A percentile compares a stretch with the other conserved stretches of the same genome.
phyloP scores from a whole-genome alignment of 2,113 vertebrate genomes.

The Phrynocephalus versicolor region DNA sequence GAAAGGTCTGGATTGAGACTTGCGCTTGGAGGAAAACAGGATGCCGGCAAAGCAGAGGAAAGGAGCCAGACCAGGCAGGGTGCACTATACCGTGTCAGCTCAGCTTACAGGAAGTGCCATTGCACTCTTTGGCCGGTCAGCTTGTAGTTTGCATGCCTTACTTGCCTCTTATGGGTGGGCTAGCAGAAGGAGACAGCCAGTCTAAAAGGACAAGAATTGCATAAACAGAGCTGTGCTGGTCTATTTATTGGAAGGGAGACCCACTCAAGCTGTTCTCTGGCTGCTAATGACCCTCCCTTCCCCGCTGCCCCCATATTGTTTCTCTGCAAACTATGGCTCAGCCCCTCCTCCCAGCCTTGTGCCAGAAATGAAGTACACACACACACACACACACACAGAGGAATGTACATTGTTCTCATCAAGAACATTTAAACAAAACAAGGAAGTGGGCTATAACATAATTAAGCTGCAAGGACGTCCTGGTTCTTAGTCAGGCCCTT shows the following conservation, averaged over 20 bases:
- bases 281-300: neutral
- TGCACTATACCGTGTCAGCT: neutral
- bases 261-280: neutral
- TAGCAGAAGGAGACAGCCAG: neutral
- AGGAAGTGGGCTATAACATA: neutral
- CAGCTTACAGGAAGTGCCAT: neutral
- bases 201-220: neutral
- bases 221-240: neutral
- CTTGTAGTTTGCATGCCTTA: neutral
- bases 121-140: neutral
- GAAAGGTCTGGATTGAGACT: neutral
- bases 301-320: neutral
- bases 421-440: neutral
- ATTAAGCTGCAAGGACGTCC: neutral
- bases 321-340: neutral
- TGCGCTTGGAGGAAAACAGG: constrained; percentile 19
- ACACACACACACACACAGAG: neutral
- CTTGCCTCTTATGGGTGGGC: neutral
- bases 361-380: neutral
- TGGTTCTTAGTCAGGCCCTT: neutral
- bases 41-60: constrained; percentile 24
- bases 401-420: constrained; percentile 1
- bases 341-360: neutral
- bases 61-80: constrained; percentile 1
- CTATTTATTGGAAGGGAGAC: neutral